These are phyloP conservation scores for Furcifer pardalis DNA, from an alignment of 2,797 vertebrate genomes.

Conservation along the genomic window DNA sequence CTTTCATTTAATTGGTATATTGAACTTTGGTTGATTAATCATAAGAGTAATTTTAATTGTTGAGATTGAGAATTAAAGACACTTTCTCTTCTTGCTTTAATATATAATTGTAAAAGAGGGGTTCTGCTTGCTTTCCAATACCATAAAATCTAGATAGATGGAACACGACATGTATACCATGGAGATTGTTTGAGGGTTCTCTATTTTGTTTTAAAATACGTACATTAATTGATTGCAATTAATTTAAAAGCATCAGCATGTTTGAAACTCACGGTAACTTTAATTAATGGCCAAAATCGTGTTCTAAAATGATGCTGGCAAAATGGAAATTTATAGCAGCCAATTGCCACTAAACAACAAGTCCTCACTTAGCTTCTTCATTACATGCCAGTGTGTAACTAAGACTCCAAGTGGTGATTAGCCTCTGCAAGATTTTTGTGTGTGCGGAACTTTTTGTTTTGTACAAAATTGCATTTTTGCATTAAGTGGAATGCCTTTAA, in stretches of 20 bases:
- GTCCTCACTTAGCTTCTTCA: too few species aligned
- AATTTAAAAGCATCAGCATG: neutral
- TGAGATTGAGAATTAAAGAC: neutral
- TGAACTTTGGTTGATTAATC: neutral
- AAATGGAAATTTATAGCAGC: too few species aligned
- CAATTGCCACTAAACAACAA: too few species aligned
- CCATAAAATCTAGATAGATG: neutral
- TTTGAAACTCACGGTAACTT: neutral
- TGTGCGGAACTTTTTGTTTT: too few species aligned
- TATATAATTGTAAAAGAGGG: neutral
- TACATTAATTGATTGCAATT: neutral
- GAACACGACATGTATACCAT: neutral
- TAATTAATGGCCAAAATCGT: too few species aligned
- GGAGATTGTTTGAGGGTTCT: neutral
- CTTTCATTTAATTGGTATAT: neutral
- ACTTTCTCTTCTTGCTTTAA: neutral
- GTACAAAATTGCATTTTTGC: too few species aligned
- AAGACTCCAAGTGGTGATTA: too few species aligned
- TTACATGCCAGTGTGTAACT: too few species aligned
- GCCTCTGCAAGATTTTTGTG: too few species aligned
- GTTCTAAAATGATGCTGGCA: too few species aligned
- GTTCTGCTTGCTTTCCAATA: neutral
- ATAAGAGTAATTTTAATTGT: neutral
- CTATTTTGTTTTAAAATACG: neutral
- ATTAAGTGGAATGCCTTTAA: too few species aligned